These are phyloP conservation scores for Psittacula echo DNA, from an alignment of 2,797 vertebrate genomes.

Conservation along the genomic window DNA sequence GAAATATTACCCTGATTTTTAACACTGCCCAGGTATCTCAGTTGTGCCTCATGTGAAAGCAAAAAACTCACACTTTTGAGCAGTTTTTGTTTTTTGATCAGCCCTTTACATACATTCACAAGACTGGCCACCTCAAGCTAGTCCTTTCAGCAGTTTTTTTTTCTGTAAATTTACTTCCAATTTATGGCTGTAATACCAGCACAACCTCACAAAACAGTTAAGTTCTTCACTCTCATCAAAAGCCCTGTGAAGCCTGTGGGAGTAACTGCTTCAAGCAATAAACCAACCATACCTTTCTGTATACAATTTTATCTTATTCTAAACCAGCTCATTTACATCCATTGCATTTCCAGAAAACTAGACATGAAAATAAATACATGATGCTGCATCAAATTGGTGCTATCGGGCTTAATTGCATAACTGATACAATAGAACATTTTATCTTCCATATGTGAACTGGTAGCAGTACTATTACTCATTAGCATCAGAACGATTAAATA, in stretches of 20 bases:
- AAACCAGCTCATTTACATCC: not conserved
- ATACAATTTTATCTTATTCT: not conserved
- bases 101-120: not conserved
- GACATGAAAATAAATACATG: not conserved
- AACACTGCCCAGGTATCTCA: not conserved
- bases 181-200: not conserved
- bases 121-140: not conserved
- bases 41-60: fast-evolving
- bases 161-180: not conserved
- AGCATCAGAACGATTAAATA: not conserved
- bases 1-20: not conserved
- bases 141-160: not conserved
- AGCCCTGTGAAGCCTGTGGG: not conserved
- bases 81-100: not conserved
- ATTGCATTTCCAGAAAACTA: not conserved
- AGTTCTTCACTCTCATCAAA: not conserved
- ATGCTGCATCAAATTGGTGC: not conserved
- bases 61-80: not conserved
- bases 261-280: not conserved
- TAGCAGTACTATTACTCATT: not conserved
- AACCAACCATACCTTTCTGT: not conserved
- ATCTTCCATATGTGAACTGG: not conserved
- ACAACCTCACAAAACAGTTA: not conserved
- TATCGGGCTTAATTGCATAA: not conserved
- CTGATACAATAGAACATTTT: not conserved